A percentile compares a stretch with the other conserved stretches of the same genome.
Conservation (phyloP, 2,797 vertebrate species). For the Tamandua tetradactyla region DNA sequence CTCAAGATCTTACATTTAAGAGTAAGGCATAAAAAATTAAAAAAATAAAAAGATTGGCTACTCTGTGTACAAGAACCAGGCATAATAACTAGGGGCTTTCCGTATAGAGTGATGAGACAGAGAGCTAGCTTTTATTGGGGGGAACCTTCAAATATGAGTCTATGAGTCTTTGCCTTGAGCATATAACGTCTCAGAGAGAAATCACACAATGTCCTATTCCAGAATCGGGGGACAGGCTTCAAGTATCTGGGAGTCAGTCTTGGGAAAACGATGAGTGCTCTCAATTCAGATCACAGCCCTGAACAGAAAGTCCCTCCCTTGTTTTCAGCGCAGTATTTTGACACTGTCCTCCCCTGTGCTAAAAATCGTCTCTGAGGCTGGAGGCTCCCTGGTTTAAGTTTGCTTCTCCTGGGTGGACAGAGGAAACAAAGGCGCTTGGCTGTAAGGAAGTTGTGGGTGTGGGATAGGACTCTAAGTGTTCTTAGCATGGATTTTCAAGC, state of each 20-base stretch:
- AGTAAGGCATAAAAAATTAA: not conserved
- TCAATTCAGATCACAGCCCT: too few relatives aligned
- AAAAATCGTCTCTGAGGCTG: not conserved
- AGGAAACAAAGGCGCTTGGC: not conserved
- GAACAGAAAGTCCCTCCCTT: not conserved
- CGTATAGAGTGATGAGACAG: not conserved
- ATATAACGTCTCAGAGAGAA: too few relatives aligned
- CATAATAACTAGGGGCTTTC: not conserved
- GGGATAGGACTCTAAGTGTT: not conserved
- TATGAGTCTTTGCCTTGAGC: not conserved
- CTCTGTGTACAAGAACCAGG: not conserved
- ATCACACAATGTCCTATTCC: not conserved
- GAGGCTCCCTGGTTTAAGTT: not conserved
- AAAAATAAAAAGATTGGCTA: not conserved
- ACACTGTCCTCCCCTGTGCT: not conserved
- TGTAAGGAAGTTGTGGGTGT: not conserved
- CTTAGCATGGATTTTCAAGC: not conserved
- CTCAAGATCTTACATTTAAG: not conserved
- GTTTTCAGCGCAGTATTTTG: too few relatives aligned
- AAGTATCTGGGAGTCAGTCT: not conserved
- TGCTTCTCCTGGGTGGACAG: too few relatives aligned
- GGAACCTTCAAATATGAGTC: not conserved
- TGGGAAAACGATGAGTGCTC: not conserved
- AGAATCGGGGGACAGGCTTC: not conserved
- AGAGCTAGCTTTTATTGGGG: not conserved